Evolutionary conservation across 2,113 vertebrate species (phyloP).

Genomic region (Plotosus lineatus): DNA sequence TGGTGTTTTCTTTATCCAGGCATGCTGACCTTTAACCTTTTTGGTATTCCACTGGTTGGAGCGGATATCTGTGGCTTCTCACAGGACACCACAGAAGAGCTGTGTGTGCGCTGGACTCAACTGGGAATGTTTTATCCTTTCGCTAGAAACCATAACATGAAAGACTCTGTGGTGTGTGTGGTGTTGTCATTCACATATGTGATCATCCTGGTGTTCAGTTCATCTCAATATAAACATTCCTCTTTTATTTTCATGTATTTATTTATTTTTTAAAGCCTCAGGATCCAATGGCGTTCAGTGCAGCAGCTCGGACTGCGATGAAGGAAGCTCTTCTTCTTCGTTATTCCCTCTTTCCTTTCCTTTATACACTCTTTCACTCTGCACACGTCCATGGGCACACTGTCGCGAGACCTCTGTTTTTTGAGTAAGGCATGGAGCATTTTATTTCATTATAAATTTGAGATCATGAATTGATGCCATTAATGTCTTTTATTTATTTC

Average conservation of each 20-base stretch:
- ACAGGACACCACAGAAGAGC: slow-evolving; percentile 77
- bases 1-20: slow-evolving; percentile 63
- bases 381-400: slow-evolving; percentile 80
- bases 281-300: slow-evolving; percentile 79
- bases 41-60: slow-evolving; percentile 80
- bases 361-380: slow-evolving; percentile 86
- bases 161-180: slow-evolving; percentile 65
- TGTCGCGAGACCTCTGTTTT: slow-evolving; percentile 78
- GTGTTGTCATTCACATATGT: no score
- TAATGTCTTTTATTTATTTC: no score
- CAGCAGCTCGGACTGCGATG: slow-evolving; percentile 74
- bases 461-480: background rate
- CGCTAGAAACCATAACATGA: slow-evolving; percentile 83
- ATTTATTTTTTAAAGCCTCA: slow-evolving; percentile 69
- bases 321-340: slow-evolving; percentile 79
- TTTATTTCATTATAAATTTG: background rate
- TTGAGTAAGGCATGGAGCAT: slow-evolving; percentile 75
- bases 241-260: no score
- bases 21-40: slow-evolving; percentile 84
- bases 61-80: slow-evolving; percentile 85
- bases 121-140: slow-evolving; percentile 88
- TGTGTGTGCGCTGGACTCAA: slow-evolving; percentile 86
- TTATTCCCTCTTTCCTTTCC: slow-evolving; percentile 82
- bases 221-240: no score
- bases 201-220: no score